Conservation (phyloP, 2,797 vertebrate genomes). For the Calcarius lapponicus region DNA sequence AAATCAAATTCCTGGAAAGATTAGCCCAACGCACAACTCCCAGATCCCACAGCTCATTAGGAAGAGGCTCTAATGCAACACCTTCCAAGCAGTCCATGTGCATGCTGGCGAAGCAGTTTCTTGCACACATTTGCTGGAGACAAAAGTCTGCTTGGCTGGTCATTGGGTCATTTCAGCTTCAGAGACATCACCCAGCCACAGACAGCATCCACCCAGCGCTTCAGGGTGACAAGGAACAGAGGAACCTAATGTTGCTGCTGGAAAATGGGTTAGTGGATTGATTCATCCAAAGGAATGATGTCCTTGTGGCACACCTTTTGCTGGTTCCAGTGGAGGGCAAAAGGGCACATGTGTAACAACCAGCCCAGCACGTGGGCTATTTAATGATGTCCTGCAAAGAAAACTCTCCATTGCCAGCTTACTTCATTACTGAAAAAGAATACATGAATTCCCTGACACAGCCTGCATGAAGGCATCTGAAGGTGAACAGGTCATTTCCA, state of each 20-base stretch:
- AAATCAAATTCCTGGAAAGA: constrained; percentile 53
- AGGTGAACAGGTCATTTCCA: background rate
- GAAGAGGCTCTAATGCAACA: background rate
- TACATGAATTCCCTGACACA: background rate
- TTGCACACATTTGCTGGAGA: background rate
- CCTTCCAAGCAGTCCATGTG: background rate
- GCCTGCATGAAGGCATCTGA: background rate
- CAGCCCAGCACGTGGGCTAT: background rate
- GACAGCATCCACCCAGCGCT: background rate
- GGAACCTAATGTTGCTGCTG: background rate
- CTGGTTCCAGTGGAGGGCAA: background rate
- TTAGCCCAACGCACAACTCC: background rate
- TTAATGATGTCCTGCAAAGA: background rate
- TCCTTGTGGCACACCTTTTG: background rate
- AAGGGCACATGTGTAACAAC: rapidly evolving
- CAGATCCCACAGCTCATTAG: constrained; percentile 11
- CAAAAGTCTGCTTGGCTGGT: background rate
- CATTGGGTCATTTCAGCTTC: background rate
- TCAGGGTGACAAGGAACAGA: background rate
- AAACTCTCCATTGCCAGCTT: background rate
- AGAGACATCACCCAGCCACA: background rate
- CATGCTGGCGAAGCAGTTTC: rapidly evolving
- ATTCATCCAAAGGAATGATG: background rate
- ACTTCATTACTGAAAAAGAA: background rate
- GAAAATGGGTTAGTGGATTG: background rate